Evolutionary conservation across 2,797 vertebrate species (phyloP).

Genomic region (Buphagus erythrorhynchus): DNA sequence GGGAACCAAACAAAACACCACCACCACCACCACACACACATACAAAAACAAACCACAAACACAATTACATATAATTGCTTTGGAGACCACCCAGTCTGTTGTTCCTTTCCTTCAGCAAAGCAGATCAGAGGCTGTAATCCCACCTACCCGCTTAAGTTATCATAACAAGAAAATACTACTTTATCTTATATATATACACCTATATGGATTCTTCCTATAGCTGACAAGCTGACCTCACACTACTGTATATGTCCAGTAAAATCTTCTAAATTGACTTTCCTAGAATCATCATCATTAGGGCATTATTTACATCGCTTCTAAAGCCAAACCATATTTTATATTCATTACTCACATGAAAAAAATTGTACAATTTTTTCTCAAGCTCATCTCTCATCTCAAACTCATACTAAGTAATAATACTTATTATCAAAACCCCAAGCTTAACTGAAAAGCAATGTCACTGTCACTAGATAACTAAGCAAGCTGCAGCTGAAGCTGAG

Average conservation of each 20-base stretch:
- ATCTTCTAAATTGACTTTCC: not conserved
- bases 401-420: not conserved
- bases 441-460: not conserved
- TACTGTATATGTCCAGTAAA: not conserved
- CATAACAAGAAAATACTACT: not conserved
- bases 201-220: not conserved
- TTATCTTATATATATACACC: not conserved
- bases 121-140: not conserved
- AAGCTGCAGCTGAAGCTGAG: not conserved
- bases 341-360: not conserved
- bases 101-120: not conserved
- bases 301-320: not conserved
- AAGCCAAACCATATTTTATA: not conserved
- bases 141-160: not conserved
- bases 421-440: not conserved
- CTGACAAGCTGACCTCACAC: not conserved
- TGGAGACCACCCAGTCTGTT: not conserved
- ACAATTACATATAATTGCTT: not conserved
- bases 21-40: not conserved
- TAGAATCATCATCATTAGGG: not conserved
- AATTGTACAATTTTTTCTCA: too few relatives aligned
- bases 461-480: not conserved
- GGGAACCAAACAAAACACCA: not conserved
- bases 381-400: not conserved
- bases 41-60: not conserved